Base-by-base conservation (phyloP, 2,888 invertebrate species). In the Andricus quercusramuli region DNA sequence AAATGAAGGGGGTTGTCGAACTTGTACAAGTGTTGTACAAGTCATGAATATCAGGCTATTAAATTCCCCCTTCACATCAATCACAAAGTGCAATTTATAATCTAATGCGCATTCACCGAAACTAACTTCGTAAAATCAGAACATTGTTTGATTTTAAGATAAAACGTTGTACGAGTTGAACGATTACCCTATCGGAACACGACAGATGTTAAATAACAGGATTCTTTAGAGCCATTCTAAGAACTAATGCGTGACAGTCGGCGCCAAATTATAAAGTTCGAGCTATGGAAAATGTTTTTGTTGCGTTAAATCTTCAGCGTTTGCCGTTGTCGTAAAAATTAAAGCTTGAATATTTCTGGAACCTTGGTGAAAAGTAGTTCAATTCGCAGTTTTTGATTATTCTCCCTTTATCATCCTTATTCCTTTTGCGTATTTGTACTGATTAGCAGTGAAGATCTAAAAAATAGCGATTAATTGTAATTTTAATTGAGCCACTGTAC, bases 61-160 rank as follows among this genome's bases (percentile, higher is more conserved):
- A 85, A 87, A 86, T 86, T 84, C 83, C 81, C 84, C 84, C 82
- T 82, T 84, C 85, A 81, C 66, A 83, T 83, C 68, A 44, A 32
- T 32, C 68, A 47, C 4, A 20, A 47, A 56, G 32, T 56, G 56
- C 32, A 74, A 74, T 56, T 74, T 74, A 51, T 74, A 74, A 74
- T 32, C 20, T n/a, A 32, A n/a, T 32, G n/a, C n/a, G 11, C 5
- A 56, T 56, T 74, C 29, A 74, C 56, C 29, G 56, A 74, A 74
- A 56, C 51, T 56, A 74, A 56, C 29, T n/a, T 32, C 47, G 32
- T 20, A 20, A 74, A 74, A 74, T 74, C 32, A 13, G n/a, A 13
- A n/a, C 74, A 74, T n/a, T 32, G 22, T 74, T 56, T 56, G 56
- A 56, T 74, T 32, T n/a, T 74, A n/a, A 70, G 70, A 70, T 32